Evolutionary conservation across 2,888 invertebrate species (phyloP).

Genomic region (Ernsta delagoae): DNA sequence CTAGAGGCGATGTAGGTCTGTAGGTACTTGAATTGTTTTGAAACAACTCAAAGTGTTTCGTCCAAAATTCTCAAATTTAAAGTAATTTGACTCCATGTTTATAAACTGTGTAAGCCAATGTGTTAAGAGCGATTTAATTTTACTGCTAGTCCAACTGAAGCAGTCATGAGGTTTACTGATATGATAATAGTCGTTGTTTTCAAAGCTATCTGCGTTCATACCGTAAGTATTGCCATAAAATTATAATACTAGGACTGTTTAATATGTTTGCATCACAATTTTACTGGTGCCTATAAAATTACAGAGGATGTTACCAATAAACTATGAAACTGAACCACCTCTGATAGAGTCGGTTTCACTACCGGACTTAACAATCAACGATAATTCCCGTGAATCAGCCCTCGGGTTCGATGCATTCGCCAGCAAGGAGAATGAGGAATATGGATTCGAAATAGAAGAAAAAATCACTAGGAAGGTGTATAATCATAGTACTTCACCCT

Average conservation of each 20-base stretch:
- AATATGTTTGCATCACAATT: constrained; percentile 11
- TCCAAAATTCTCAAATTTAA: constrained; percentile 54
- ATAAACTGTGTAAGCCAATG: constrained; percentile 50
- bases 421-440: constrained; percentile 50
- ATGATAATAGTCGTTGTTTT: constrained; percentile 51
- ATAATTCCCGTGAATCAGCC: constrained; percentile 49
- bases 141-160: constrained; percentile 46
- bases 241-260: neutral
- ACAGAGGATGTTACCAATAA: constrained; percentile 52
- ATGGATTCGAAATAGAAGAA: constrained; percentile 45
- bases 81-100: constrained; percentile 56
- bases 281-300: constrained; percentile 41
- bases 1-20: neutral
- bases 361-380: constrained; percentile 43
- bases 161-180: constrained; percentile 56
- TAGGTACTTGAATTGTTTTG: constrained; percentile 44
- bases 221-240: constrained; percentile 50
- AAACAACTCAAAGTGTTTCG: constrained; percentile 57
- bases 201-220: constrained; percentile 53
- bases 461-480: constrained; percentile 53
- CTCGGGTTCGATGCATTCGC: constrained; percentile 48
- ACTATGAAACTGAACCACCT: constrained; percentile 49
- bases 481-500: neutral
- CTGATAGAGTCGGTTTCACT: constrained; percentile 41
- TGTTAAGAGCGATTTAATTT: constrained; percentile 46